A percentile compares a stretch with the other conserved stretches of the same genome.
Evolutionary conservation across 2,888 invertebrate species (phyloP).

Genomic region (Vesta saturnalis): DNA sequence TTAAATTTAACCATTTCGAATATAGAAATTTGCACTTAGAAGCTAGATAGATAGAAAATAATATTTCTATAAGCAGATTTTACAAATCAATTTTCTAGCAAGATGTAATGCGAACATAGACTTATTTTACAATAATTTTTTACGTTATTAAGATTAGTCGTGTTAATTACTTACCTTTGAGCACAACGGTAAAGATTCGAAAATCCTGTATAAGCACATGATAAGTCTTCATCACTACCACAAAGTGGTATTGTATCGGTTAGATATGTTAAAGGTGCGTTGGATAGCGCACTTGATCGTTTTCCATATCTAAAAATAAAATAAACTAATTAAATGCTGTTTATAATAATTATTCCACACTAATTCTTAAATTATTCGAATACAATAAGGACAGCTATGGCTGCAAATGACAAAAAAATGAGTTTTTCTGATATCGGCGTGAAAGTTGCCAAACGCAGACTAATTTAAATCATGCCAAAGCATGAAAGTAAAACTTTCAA

Average conservation of each 20-base stretch:
- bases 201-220: slow-evolving; percentile 65
- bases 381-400: no score
- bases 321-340: not conserved
- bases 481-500: no score
- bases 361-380: no score
- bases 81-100: not conserved
- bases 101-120: not conserved
- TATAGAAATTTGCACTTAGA: not conserved
- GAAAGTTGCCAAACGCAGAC: no score
- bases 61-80: slow-evolving; percentile 3
- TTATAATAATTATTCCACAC: no score
- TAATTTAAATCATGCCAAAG: no score
- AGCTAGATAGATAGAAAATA: not conserved
- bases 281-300: slow-evolving; percentile 52
- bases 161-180: slow-evolving; percentile 58
- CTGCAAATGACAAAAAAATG: no score
- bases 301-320: slow-evolving; percentile 57
- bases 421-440: no score
- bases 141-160: not conserved
- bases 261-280: slow-evolving; percentile 45
- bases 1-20: no score
- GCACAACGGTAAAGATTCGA: slow-evolving; percentile 65
- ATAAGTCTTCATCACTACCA: slow-evolving; percentile 48
- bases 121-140: no score
- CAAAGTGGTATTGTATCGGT: slow-evolving; percentile 40